Evolutionary conservation across 1,140 invertebrate species (phyloP).

Genomic region (Formica selysi): DNA sequence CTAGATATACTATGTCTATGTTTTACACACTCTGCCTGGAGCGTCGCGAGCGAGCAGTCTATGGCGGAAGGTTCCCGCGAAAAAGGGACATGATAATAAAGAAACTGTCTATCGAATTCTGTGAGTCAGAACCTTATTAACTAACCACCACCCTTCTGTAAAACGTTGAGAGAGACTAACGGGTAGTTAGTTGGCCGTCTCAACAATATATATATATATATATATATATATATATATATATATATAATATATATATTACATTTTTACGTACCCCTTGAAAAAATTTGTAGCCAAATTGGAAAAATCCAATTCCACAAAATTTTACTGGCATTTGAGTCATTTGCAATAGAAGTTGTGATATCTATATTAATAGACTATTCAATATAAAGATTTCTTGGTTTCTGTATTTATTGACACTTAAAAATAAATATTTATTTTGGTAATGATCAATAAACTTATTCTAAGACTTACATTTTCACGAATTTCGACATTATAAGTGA

Average conservation of each 20-base stretch:
- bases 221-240: no score
- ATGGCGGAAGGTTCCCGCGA: no score
- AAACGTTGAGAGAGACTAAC: no score
- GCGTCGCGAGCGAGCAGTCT: no score
- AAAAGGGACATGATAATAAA: no score
- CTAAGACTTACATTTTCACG: conserved; percentile 1
- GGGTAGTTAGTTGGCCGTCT: no score
- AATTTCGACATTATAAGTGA: background rate
- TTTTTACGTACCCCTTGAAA: background rate
- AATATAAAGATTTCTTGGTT: background rate
- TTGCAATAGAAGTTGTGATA: conserved; percentile 13
- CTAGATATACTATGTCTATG: no score
- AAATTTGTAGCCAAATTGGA: conserved; percentile 39
- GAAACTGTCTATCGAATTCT: no score
- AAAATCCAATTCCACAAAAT: conserved; percentile 25
- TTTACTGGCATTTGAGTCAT: background rate
- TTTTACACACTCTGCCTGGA: no score
- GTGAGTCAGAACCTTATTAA: no score
- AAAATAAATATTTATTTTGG: background rate
- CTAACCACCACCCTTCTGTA: no score
- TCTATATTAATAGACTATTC: conserved; percentile 6
- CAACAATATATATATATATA: no score
- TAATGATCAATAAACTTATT: background rate
- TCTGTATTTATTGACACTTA: background rate
- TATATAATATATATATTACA: background rate